Conservation (phyloP, 2,888 invertebrate genomes). For the Oscheius sp. region DNA sequence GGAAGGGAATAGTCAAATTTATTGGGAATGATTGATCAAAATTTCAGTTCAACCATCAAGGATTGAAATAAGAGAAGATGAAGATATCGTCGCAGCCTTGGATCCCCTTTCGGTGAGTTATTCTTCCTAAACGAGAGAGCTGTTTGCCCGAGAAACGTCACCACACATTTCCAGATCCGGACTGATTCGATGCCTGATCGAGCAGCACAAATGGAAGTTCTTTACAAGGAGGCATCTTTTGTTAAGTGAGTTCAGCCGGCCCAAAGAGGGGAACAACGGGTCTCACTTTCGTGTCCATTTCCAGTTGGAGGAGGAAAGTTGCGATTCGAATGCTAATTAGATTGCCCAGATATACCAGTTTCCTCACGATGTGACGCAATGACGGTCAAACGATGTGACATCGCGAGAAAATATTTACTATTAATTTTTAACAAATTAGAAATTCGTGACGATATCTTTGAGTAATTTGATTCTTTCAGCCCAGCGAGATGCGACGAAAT, state of each 20-base stretch:
- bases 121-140: background rate
- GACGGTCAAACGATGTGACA: too few relatives aligned
- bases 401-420: background rate
- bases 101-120: conserved; percentile 24
- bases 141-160: conserved; percentile 15
- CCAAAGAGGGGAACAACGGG: background rate
- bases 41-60: background rate
- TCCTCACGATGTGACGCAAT: too few relatives aligned
- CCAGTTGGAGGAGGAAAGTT: too few relatives aligned
- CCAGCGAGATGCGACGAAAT: conserved; percentile 49
- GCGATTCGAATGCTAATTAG: conserved; percentile 24
- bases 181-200: background rate
- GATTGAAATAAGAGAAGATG: background rate
- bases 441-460: background rate
- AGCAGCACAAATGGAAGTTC: conserved; percentile 48
- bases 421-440: too few relatives aligned
- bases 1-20: too few relatives aligned
- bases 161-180: conserved; percentile 11
- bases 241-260: conserved; percentile 49
- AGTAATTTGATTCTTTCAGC: too few relatives aligned
- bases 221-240: conserved; percentile 54
- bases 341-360: too few relatives aligned
- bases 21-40: too few relatives aligned
- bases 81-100: conserved; percentile 23
- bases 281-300: conserved; percentile 1